Evolutionary conservation across 1,140 invertebrate species (phyloP), one percentile per base, ranked within the genome.

Genomic region (Lepidurus arcticus): DNA sequence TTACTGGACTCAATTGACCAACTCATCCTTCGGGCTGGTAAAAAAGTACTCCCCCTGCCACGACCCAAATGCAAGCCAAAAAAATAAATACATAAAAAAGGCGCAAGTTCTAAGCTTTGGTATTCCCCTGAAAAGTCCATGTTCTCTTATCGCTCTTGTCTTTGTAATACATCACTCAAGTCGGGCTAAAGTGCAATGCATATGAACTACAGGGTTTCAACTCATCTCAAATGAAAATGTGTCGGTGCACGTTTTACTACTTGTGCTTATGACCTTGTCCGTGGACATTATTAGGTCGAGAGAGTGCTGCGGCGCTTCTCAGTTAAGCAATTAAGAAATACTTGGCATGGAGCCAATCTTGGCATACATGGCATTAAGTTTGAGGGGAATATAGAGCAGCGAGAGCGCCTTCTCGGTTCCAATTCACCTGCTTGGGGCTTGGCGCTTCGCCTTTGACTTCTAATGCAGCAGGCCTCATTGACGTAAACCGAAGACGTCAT

Each of bases 401-500:
- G 2, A 34, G 34, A 34, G 34, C 16, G 53, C 53, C 53, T 65
- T 65, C 53, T 9, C 13, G 16, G 16, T 65, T 65, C 53, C 53
- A 65, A 65, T 65, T 65, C 53, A 65, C 53, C 53, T 65, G 53
- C 53, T 65, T 65, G 53, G n/a, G 3, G 53, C 53, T 65, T 65
- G 53, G 53, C 53, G 21, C 53, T 65, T 65, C 21, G 53, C 16
- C 53, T 65, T 65, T 65, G 21, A 65, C 53, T 65, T 65, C 53
- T 65, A 65, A 65, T 65, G 53, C 53, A 65, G 53, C 53, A 65
- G 53, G 53, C 53, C 53, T 65, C 53, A 65, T 65, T 65, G 53
- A 65, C 53, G 53, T 65, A 65, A 65, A 65, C 53, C 53, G 53
- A 65, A 65, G 53, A 65, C 53, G 53, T 65, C 53, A 65, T 65